Conservation (phyloP, 2,113 vertebrate genomes). For the Ginglymostoma cirratum region DNA sequence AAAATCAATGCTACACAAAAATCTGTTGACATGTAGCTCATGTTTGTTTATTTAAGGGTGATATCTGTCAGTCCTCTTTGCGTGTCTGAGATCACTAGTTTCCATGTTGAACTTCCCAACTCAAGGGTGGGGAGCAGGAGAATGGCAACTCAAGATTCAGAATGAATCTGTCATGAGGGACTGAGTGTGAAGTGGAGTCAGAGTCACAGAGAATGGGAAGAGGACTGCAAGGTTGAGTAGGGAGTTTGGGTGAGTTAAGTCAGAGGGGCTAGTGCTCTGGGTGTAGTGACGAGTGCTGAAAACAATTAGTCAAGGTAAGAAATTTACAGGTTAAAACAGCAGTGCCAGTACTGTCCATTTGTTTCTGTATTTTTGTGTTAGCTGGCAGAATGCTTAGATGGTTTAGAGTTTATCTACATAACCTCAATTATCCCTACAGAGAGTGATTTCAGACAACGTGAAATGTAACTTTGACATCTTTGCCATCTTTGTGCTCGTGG, state of each 20-base stretch:
- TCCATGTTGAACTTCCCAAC: neutral
- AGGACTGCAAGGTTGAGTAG: neutral
- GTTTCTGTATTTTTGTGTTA: neutral
- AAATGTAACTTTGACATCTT: no score
- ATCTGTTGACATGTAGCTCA: neutral
- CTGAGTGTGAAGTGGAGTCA: neutral
- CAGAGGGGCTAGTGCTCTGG: neutral
- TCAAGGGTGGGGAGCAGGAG: neutral
- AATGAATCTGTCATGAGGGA: neutral
- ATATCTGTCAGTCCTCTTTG: neutral
- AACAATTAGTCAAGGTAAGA: neutral
- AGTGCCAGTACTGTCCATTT: no score
- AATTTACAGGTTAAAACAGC: neutral
- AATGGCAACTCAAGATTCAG: neutral
- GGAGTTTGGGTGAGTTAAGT: neutral
- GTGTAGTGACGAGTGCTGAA: neutral
- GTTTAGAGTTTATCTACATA: no score
- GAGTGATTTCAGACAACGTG: no score
- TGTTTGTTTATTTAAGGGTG: neutral
- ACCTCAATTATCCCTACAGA: no score
- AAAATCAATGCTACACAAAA: neutral
- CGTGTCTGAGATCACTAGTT: neutral
- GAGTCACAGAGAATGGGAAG: neutral
- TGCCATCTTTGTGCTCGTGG: no score
- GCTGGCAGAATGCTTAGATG: no score